Percentiles rank a stretch among this genome's conserved stretches.
These are phyloP conservation scores for Leucoraja erinaceus DNA, from an alignment of 2,113 vertebrate species.

Conservation along the genomic window DNA sequence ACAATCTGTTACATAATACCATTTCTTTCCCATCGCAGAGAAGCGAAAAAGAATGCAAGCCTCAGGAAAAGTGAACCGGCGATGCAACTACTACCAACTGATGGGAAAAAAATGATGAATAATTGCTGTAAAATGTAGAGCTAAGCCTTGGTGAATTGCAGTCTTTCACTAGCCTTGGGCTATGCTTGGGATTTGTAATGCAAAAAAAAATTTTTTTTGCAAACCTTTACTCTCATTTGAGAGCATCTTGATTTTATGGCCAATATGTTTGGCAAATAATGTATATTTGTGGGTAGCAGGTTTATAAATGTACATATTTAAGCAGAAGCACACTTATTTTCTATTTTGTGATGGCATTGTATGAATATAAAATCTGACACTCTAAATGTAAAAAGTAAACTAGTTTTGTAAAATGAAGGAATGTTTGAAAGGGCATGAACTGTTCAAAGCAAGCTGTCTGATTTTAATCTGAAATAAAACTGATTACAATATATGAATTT, in stretches of 20 bases:
- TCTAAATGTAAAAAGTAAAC: constrained; percentile 10
- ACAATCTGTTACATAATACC: background rate
- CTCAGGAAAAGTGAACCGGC: constrained; percentile 39
- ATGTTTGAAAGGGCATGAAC: background rate
- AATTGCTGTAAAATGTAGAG: constrained; percentile 52
- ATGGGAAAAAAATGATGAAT: constrained; percentile 41
- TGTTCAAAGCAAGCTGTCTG: background rate
- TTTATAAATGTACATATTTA: background rate
- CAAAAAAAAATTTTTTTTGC: background rate
- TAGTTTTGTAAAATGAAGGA: constrained; percentile 21
- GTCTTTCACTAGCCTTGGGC: background rate
- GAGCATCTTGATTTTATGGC: constrained; percentile 26
- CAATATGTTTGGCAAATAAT: constrained; percentile 18
- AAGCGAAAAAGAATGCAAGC: constrained; percentile 53
- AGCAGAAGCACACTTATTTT: constrained; percentile 14
- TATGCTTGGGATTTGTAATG: constrained; percentile 3
- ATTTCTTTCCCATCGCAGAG: constrained; percentile 43
- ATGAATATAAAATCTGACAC: background rate
- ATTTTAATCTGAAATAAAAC: background rate
- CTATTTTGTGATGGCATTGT: background rate
- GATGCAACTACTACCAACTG: constrained; percentile 45
- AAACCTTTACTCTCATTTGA: constrained; percentile 31
- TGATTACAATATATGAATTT: background rate
- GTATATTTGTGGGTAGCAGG: constrained; percentile 11
- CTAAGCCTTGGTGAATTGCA: background rate